A percentile compares a stretch with the other conserved stretches of the same genome.
phyloP scores from a whole-genome alignment of 2,888 invertebrate genomes.

The Tryphoninae sp. region DNA sequence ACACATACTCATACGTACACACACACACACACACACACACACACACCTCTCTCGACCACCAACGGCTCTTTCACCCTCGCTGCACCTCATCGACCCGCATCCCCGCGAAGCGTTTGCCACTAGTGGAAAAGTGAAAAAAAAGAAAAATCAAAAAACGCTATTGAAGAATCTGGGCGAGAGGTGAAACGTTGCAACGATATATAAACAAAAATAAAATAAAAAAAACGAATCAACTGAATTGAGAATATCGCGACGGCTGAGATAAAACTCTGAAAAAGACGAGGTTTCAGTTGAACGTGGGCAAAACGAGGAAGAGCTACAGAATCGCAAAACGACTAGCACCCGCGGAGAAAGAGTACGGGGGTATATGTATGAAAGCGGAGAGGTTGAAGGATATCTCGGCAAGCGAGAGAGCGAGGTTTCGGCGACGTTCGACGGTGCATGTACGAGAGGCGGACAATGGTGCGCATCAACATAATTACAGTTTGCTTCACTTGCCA shows the following conservation, averaged over 20 bases:
- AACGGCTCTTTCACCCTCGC: slow-evolving; percentile 46
- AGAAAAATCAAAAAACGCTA: not conserved
- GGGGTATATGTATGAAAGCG: slow-evolving; percentile 25
- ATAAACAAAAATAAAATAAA: slow-evolving; percentile 32
- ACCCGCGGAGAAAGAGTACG: slow-evolving; percentile 3
- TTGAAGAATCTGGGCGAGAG: slow-evolving; percentile 12
- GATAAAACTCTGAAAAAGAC: slow-evolving; percentile 54
- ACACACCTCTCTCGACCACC: too few species aligned
- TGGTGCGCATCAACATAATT: slow-evolving; percentile 81
- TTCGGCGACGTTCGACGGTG: slow-evolving; percentile 70
- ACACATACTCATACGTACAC: too few species aligned
- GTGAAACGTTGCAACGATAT: slow-evolving; percentile 21
- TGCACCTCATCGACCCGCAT: slow-evolving; percentile 56
- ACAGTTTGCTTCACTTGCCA: slow-evolving; percentile 78
- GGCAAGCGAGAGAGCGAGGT: slow-evolving; percentile 64
- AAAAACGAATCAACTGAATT: slow-evolving; percentile 40
- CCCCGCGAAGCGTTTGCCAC: slow-evolving; percentile 50
- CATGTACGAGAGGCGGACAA: slow-evolving; percentile 73
- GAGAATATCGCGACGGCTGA: slow-evolving; percentile 50
- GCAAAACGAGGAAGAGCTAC: slow-evolving; percentile 69
- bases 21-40: too few species aligned
- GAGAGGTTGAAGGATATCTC: slow-evolving; percentile 36
- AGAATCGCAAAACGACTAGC: slow-evolving; percentile 59
- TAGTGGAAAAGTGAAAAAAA: slow-evolving; percentile 8
- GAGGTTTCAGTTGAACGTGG: slow-evolving; percentile 71